Conservation (phyloP, 1,140 invertebrate genomes). For the Lanistes nyassanus region DNA sequence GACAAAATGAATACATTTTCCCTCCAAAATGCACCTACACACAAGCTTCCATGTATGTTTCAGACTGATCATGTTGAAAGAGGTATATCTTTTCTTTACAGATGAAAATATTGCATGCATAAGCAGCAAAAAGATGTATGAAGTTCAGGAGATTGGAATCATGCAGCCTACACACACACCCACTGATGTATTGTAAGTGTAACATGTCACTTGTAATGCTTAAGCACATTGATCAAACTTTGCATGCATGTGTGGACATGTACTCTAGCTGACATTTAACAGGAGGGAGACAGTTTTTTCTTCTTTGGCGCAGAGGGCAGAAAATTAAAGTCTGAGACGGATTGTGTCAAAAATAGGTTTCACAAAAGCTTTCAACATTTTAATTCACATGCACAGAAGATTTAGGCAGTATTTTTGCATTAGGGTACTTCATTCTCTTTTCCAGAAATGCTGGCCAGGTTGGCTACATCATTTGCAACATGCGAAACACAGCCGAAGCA, state of each 20-base stretch:
- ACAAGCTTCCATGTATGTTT: too few relatives aligned
- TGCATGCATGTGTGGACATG: background rate
- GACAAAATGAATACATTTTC: too few relatives aligned
- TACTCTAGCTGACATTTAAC: background rate
- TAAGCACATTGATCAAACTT: too few relatives aligned
- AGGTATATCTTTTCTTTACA: constrained; percentile 29
- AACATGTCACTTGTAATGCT: background rate
- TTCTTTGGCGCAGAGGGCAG: too few relatives aligned
- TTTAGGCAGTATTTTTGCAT: background rate
- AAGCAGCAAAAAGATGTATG: constrained; percentile 79
- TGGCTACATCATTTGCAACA: constrained; percentile 84
- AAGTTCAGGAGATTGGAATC: constrained; percentile 83
- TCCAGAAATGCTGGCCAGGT: constrained; percentile 81
- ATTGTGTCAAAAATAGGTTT: background rate
- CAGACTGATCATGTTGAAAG: background rate
- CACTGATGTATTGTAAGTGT: constrained; percentile 76
- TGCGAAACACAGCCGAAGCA: constrained; percentile 82
- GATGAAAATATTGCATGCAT: constrained; percentile 76
- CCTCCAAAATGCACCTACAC: too few relatives aligned
- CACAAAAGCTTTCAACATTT: background rate
- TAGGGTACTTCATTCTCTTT: background rate
- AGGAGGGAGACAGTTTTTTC: background rate
- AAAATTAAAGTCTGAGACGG: background rate
- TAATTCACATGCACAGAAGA: too few relatives aligned
- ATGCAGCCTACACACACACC: constrained; percentile 81